Evolutionary conservation across 2,113 vertebrate species (phyloP).

Genomic region (Merops nubicus): DNA sequence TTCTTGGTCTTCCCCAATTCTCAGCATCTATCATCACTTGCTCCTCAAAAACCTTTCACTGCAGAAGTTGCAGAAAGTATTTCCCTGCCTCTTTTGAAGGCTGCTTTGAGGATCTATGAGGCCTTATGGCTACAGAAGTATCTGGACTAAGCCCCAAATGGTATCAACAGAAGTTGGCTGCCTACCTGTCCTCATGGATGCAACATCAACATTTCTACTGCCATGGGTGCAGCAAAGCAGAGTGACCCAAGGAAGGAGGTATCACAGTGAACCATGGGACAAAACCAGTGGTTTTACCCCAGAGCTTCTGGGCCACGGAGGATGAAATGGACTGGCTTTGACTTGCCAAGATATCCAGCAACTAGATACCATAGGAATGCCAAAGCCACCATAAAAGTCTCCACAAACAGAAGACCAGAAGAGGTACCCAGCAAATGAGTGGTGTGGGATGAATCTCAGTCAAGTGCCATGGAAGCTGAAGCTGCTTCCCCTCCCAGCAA

Average conservation of each 20-base stretch:
- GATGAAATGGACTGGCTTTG: background rate
- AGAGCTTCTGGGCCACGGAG: background rate
- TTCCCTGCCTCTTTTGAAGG: background rate
- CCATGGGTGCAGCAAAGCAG: background rate
- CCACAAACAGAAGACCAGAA: background rate
- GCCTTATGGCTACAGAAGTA: background rate
- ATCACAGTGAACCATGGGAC: background rate
- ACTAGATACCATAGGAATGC: background rate
- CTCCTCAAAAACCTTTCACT: background rate
- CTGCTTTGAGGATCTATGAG: background rate
- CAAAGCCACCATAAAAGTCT: background rate
- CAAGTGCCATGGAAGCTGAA: background rate
- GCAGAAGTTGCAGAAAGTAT: background rate
- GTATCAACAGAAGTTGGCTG: background rate
- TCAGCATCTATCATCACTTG: background rate
- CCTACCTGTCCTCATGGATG: background rate
- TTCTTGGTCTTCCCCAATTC: background rate
- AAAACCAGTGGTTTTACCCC: background rate
- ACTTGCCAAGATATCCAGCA: background rate
- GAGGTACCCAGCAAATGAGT: too few relatives aligned
- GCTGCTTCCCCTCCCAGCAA: fast-evolving
- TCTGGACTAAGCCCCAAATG: background rate
- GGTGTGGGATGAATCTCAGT: background rate
- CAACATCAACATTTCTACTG: background rate
- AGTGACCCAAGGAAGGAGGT: background rate